Base-by-base conservation (phyloP, 2,113 vertebrate species). In the Gymnorhina tibicen region DNA sequence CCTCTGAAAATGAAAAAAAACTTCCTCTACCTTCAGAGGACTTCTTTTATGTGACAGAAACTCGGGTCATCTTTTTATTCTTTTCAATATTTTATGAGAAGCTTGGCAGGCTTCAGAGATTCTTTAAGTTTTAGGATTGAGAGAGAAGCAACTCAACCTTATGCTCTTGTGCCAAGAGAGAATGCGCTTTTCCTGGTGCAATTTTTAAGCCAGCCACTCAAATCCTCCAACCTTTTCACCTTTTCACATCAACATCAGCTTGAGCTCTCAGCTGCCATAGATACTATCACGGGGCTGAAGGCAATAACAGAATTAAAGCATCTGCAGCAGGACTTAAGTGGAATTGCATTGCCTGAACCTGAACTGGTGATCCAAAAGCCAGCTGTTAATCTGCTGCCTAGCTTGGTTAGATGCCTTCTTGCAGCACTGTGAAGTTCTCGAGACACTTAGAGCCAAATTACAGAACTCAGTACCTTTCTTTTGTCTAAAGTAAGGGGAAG, bases 211-310 rank as follows among this genome's bases (percentile, higher is more conserved):
- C 53, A 94, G 58, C 30, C 53, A 58, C 66, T 94, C 22, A 10
- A 94, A 91, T 91, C 26, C 44, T 92, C 69, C 77, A 96, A 46
- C 41, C 49, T 93, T 89, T 97, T 93, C 76, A 88, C 92, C 72
- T 93, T 86, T 95, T 49, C 69, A 50, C 44, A 63, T 95, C 82
- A 77, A 33, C 67, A 74, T 75, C 64, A 63, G 27, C 49, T 94
- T 92, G 84, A 94, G 85, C 66, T 89, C 66, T 53, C 58, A 95
- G 66, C 49, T 79, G 66, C 39, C 47, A 14, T 53, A 79, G 80
- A 79, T 85, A 60, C n/a, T 41, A 39, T 87, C 46, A 44, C 0
- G 0, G 27, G 16, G 20, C 39, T 75, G 56, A 89, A 95, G 30
- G 58, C 64, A 87, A 5, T 49, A 53, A 84, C 81, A 70, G 58